phyloP scores from a whole-genome alignment of 2,888 invertebrate genomes.

The Anaspis maculata region DNA sequence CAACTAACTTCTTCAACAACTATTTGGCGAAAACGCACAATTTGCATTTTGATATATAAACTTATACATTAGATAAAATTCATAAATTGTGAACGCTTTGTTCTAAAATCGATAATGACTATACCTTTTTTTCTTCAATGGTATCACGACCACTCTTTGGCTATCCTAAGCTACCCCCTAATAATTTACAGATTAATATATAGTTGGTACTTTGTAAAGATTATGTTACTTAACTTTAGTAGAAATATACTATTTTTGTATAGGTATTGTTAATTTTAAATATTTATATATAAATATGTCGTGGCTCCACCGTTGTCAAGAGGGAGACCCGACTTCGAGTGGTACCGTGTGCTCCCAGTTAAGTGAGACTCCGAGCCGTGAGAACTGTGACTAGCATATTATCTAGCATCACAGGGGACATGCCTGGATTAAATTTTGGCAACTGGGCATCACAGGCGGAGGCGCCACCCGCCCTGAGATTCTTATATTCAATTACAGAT shows the following conservation, averaged over 20 bases:
- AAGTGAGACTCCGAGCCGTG: conserved; percentile 22
- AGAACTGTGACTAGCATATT: conserved; percentile 35
- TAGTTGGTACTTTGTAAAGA: conserved; percentile 59
- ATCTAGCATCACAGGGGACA: conserved; percentile 30
- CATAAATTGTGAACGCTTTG: conserved; percentile 39
- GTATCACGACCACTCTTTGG: conserved; percentile 26
- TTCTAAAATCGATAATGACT: conserved; percentile 40
- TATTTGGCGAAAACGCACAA: conserved; percentile 41
- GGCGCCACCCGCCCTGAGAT: conserved; percentile 22
- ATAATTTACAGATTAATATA: conserved; percentile 43
- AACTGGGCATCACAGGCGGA: conserved; percentile 29
- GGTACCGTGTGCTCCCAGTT: conserved; percentile 15
- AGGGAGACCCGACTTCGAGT: conserved; percentile 18
- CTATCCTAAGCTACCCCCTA: conserved; percentile 31
- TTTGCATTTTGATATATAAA: conserved; percentile 40
- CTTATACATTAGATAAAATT: conserved; percentile 41
- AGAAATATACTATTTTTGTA: conserved; percentile 40
- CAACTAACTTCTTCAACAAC: conserved; percentile 42
- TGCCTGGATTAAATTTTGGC: conserved; percentile 36
- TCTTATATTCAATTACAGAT: conserved; percentile 26
- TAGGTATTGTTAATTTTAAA: conserved; percentile 35
- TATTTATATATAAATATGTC: conserved; percentile 28
- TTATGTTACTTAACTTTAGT: conserved; percentile 42
- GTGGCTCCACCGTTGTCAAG: conserved; percentile 30
- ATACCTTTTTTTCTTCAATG: conserved; percentile 24